Percentiles rank a stretch among this genome's conserved stretches.
phyloP scores from a whole-genome alignment of 2,113 vertebrate species.

The Hemicordylus capensis region DNA sequence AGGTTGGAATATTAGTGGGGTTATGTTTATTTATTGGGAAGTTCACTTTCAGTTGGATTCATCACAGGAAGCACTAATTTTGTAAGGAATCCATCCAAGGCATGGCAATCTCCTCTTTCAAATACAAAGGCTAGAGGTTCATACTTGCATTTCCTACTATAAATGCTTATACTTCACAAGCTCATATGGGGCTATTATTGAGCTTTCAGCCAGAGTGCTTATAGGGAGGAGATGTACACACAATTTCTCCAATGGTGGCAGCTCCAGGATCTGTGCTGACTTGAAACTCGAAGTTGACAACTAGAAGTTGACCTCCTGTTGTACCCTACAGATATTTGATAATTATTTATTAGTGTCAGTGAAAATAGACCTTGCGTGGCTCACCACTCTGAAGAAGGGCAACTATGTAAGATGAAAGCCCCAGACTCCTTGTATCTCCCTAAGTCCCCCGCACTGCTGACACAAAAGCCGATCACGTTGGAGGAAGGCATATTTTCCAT shows the following conservation, averaged over 20 bases:
- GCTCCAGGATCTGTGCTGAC: not conserved
- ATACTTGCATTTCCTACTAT: not conserved
- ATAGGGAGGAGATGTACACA: not conserved
- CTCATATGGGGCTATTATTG: not conserved
- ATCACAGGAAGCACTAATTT: no score
- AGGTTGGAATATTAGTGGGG: no score
- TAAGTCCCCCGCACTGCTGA: not conserved
- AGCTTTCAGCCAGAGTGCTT: not conserved
- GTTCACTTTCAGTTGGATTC: no score
- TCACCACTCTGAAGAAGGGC: not conserved
- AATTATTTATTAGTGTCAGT: not conserved
- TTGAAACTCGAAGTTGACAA: not conserved
- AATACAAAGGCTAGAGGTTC: not conserved
- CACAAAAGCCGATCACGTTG: not conserved
- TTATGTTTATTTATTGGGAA: no score
- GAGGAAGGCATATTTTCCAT: not conserved
- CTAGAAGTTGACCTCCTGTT: not conserved
- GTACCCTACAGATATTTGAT: not conserved
- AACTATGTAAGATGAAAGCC: not conserved
- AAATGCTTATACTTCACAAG: not conserved
- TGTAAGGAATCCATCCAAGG: not conserved
- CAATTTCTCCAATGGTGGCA: not conserved
- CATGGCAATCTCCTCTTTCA: not conserved
- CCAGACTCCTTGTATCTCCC: not conserved
- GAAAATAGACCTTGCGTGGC: not conserved